Conservation (phyloP, 2,888 invertebrate genomes). For the Latrodectus elegans region DNA sequence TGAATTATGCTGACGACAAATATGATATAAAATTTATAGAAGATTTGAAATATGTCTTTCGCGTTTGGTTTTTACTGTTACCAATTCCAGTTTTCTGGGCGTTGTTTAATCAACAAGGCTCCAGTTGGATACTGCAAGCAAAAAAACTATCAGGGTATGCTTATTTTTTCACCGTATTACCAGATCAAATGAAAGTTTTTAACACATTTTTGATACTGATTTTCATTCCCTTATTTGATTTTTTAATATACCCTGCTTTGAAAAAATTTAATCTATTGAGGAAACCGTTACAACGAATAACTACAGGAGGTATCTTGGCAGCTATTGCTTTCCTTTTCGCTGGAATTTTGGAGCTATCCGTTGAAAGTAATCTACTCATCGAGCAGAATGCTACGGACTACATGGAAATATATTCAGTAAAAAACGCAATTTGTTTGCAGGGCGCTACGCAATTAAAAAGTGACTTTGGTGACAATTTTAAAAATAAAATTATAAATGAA, state of each 20-base stretch:
- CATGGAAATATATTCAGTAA: conserved; percentile 41
- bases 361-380: conserved; percentile 77
- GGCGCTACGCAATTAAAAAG: not conserved
- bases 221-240: conserved; percentile 83
- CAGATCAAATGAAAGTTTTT: conserved; percentile 94
- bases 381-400: not conserved
- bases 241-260: conserved; percentile 85
- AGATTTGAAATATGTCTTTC: conserved; percentile 85
- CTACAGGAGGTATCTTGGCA: conserved; percentile 89
- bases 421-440: conserved; percentile 37
- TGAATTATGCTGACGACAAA: conserved; percentile 89
- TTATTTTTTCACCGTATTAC: conserved; percentile 78
- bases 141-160: conserved; percentile 83
- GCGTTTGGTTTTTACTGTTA: conserved; percentile 86
- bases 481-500: not conserved
- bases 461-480: not conserved
- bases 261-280: conserved; percentile 78
- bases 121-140: conserved; percentile 94
- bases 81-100: conserved; percentile 98
- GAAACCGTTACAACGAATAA: conserved; percentile 87
- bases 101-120: conserved; percentile 93
- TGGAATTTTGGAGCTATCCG: conserved; percentile 84
- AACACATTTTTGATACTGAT: conserved; percentile 80
- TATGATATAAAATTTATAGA: conserved; percentile 83
- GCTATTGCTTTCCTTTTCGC: conserved; percentile 90